Conservation (phyloP, 2,888 invertebrate genomes). For the Andrena flavipes region DNA sequence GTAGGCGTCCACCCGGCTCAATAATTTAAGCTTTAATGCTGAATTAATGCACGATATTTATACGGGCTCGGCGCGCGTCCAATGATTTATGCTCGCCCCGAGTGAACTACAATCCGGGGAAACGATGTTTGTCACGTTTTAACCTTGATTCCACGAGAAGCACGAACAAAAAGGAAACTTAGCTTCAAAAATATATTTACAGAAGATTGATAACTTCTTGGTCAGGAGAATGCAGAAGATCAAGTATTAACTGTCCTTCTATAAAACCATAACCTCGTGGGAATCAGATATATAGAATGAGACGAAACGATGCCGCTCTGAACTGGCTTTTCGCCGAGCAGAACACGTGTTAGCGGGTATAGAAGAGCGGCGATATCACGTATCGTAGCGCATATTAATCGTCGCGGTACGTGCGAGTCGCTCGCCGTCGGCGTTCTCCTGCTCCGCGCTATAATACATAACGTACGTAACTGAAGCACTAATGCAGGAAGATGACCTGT, state of each 20-base stretch:
- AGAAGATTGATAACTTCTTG: neutral
- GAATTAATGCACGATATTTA: conserved; percentile 80
- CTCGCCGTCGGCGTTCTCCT: conserved; percentile 63
- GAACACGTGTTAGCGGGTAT: conserved; percentile 59
- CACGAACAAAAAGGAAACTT: too few relatives aligned
- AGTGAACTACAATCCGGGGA: conserved; percentile 30
- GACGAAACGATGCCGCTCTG: conserved; percentile 12
- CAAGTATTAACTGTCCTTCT: too few relatives aligned
- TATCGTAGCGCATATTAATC: conserved; percentile 73
- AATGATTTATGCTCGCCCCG: conserved; percentile 54
- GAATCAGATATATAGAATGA: conserved; percentile 29
- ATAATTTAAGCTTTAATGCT: conserved; percentile 81
- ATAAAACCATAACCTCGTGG: conserved; percentile 44
- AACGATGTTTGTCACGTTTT: conserved; percentile 26
- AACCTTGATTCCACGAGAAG: conserved; percentile 5
- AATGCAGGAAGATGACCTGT: conserved; percentile 64
- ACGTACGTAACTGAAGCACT: conserved; percentile 67
- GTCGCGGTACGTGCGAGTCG: conserved; percentile 73
- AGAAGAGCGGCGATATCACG: conserved; percentile 64
- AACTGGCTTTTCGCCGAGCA: conserved; percentile 27
- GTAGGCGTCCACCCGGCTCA: conserved; percentile 65
- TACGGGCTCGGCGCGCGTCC: conserved; percentile 45
- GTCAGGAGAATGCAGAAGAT: neutral
- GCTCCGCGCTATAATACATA: conserved; percentile 52
- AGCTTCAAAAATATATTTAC: neutral